Evolutionary conservation across 2,888 invertebrate species (phyloP), one percentile per base, ranked within the genome.

Genomic region (Stramonita haemastoma): DNA sequence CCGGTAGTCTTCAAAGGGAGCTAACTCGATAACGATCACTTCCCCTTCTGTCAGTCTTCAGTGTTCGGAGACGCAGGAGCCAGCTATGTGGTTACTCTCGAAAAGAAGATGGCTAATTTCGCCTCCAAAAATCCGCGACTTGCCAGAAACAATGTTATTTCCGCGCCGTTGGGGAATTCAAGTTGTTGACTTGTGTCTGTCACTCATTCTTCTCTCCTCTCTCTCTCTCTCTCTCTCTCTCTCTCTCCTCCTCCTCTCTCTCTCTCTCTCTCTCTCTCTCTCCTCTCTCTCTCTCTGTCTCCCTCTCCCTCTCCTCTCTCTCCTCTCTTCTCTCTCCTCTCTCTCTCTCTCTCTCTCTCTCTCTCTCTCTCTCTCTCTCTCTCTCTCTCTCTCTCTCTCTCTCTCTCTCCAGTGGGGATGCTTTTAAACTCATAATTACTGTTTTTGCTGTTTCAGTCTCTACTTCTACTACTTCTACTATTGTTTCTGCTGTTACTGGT

Each of bases 11-110:
- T 73, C n/a, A 73, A 73, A 73, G 70, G 70, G 70, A 73, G 70
- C n/a, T 73, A 73, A 73, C 70, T 26, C n/a, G 70, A 73, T 73
- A 73, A 73, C 70, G 70, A 73, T 73, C 70, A 73, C 70, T 1
- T n/a, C 70, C 70, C 70, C n/a, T 73, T 73, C n/a, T n/a, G 70
- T 73, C 70, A 73, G 70, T 73, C 70, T 73, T 73, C n/a, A n/a
- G 70, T n/a, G 70, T 26, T n/a, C n/a, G n/a, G n/a, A 73, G 70
- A 26, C 70, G n/a, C n/a, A 73, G 70, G n/a, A 26, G 70, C n/a
- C 11, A n/a, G n/a, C 26, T 73, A 2, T 0, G 70, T 1, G 70
- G 70, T n/a, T n/a, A n/a, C 70, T 73, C 70, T 73, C 70, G 4
- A 11, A 46, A 73, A 73, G 70, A n/a, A 11, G 70, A 11, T n/a